phyloP scores from a whole-genome alignment of 1,140 invertebrate species.

The Drosophila nasuta region DNA sequence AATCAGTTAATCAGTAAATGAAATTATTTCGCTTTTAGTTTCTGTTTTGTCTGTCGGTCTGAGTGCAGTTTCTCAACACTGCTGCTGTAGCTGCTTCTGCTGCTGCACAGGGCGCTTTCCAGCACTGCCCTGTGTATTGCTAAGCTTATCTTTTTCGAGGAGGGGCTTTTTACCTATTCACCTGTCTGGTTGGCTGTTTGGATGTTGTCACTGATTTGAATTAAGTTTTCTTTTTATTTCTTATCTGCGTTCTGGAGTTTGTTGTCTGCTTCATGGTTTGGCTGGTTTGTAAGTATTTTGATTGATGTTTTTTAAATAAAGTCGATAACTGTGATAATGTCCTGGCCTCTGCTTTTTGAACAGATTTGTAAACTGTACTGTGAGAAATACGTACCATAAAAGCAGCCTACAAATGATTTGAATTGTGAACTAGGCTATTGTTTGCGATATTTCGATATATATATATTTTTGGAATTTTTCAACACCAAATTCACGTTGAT shows the following conservation, averaged over 20 bases:
- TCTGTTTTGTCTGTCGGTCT: slow-evolving; percentile 30
- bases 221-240: slow-evolving; percentile 5
- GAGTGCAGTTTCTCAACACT: slow-evolving; percentile 32
- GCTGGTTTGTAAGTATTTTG: slow-evolving; percentile 28
- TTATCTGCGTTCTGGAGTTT: slow-evolving; percentile 8
- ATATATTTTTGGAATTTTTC: slow-evolving; percentile 59
- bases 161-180: slow-evolving; percentile 38
- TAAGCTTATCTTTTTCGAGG: slow-evolving; percentile 24
- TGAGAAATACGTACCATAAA: slow-evolving; percentile 2
- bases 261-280: slow-evolving; percentile 34
- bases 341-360: slow-evolving; percentile 34
- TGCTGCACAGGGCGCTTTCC: slow-evolving; percentile 28
- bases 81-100: slow-evolving; percentile 13
- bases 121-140: slow-evolving; percentile 27
- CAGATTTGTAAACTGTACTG: slow-evolving; percentile 73
- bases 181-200: slow-evolving; percentile 39
- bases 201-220: slow-evolving; percentile 17
- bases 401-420: slow-evolving; percentile 54
- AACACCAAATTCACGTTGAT: slow-evolving; percentile 45
- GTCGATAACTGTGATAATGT: slow-evolving; percentile 57
- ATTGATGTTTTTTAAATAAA: slow-evolving; percentile 33
- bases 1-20: slow-evolving; percentile 59
- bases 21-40: slow-evolving; percentile 37
- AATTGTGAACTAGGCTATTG: slow-evolving; percentile 64
- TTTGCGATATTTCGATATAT: slow-evolving; percentile 13